Evolutionary conservation across 2,113 vertebrate species (phyloP).

Genomic region (Charadrius vociferus): DNA sequence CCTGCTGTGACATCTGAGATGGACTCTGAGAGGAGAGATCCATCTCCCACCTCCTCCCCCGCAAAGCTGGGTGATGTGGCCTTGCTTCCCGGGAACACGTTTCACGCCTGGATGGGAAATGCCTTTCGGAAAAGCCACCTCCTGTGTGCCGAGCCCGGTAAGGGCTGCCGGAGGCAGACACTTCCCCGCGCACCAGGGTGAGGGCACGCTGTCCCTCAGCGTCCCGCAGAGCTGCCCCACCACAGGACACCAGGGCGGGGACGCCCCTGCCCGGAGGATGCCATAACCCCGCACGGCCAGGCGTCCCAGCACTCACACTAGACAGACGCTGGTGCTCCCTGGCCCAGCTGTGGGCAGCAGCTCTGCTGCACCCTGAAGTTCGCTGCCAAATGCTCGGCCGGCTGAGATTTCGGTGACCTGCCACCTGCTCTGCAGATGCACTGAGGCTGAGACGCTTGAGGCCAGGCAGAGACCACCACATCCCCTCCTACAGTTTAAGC

Average conservation of each 20-base stretch:
- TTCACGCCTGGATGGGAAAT: not conserved
- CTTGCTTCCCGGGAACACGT: rapidly evolving
- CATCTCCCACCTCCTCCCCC: not conserved
- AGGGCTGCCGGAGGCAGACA: not conserved
- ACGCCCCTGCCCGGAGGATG: no score
- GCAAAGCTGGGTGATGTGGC: rapidly evolving
- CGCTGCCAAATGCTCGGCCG: no score
- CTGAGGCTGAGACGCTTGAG: not conserved
- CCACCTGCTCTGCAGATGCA: no score
- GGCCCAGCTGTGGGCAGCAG: no score
- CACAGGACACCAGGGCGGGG: no score
- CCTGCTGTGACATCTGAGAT: not conserved
- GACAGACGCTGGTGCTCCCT: no score
- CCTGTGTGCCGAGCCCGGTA: rapidly evolving
- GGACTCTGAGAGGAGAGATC: not conserved
- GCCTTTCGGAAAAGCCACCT: not conserved
- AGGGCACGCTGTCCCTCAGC: rapidly evolving
- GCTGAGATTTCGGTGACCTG: no score
- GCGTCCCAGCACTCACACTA: no score
- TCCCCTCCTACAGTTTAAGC: not conserved
- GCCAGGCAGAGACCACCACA: rapidly evolving
- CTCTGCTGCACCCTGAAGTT: no score
- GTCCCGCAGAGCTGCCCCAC: not conserved
- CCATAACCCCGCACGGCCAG: no score
- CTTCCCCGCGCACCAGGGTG: rapidly evolving